A percentile compares a stretch with the other conserved stretches of the same genome.
Conservation (phyloP, 1,140 invertebrate species). For the Drosophila burlai region DNA sequence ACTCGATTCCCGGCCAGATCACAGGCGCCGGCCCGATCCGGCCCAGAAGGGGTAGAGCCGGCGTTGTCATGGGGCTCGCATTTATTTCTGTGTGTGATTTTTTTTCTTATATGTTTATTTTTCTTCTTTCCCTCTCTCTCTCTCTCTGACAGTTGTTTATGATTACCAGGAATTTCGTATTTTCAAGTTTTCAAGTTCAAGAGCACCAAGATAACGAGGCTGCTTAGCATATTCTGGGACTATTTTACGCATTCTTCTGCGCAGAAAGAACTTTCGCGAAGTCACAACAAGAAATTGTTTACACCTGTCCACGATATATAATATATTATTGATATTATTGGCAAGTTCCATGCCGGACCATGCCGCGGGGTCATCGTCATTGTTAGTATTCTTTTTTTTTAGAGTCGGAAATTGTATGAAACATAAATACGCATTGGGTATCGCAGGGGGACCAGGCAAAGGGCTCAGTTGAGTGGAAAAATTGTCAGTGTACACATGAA, state of each 20-base stretch:
- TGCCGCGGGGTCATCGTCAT: neutral
- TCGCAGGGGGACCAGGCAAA: neutral
- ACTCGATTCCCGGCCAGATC: constrained; percentile 50
- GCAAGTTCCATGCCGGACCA: constrained; percentile 6
- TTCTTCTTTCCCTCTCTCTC: constrained; percentile 24
- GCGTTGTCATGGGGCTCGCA: constrained; percentile 47
- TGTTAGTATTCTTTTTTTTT: neutral
- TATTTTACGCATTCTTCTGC: constrained; percentile 46
- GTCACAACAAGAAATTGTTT: constrained; percentile 45
- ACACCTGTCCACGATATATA: constrained; percentile 15
- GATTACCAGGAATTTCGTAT: constrained; percentile 60
- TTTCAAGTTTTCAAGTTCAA: constrained; percentile 71
- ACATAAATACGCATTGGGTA: neutral
- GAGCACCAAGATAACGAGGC: constrained; percentile 44
- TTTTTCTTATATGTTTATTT: constrained; percentile 17
- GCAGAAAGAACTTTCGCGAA: constrained; percentile 64
- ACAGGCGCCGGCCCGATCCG: constrained; percentile 2
- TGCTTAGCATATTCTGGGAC: constrained; percentile 48
- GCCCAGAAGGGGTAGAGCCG: neutral
- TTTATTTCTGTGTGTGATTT: constrained; percentile 34
- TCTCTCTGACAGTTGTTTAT: constrained; percentile 50
- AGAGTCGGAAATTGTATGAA: too few relatives aligned
- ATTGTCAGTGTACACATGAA: neutral
- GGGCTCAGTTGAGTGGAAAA: constrained; percentile 15
- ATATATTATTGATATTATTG: neutral